Conservation (phyloP, 1,140 invertebrate genomes). For the Eubasilissa regina region DNA sequence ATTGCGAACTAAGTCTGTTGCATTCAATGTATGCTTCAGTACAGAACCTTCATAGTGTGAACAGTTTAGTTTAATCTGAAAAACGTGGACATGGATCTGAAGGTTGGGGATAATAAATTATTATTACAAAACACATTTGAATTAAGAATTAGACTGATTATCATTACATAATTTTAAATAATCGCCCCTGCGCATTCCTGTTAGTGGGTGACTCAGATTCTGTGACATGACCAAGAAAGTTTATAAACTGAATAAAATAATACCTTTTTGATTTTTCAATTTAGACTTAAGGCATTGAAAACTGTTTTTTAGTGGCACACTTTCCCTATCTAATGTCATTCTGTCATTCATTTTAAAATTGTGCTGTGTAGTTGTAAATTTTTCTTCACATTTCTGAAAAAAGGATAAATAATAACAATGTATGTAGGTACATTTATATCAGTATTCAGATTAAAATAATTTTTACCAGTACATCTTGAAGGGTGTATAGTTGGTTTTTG, state of each 20-base stretch:
- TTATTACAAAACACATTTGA: too few relatives aligned
- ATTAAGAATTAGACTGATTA: too few relatives aligned
- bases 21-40: too few relatives aligned
- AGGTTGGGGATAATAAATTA: too few relatives aligned
- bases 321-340: neutral
- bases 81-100: too few relatives aligned
- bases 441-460: neutral
- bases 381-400: slow-evolving; percentile 27
- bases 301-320: neutral
- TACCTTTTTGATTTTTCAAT: slow-evolving; percentile 30
- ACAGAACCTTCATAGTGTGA: too few relatives aligned
- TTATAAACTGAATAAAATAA: neutral
- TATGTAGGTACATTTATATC: neutral
- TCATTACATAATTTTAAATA: too few relatives aligned
- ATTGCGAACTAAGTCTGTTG: too few relatives aligned
- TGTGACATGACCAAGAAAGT: too few relatives aligned
- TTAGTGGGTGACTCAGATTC: too few relatives aligned
- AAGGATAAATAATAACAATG: neutral
- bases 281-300: neutral
- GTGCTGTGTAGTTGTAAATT: neutral
- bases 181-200: too few relatives aligned
- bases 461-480: slow-evolving; percentile 40
- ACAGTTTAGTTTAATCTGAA: too few relatives aligned
- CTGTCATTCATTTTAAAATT: neutral
- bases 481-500: slow-evolving; percentile 30